Conservation (phyloP, 2,113 vertebrate genomes). For the Garra rufa region DNA sequence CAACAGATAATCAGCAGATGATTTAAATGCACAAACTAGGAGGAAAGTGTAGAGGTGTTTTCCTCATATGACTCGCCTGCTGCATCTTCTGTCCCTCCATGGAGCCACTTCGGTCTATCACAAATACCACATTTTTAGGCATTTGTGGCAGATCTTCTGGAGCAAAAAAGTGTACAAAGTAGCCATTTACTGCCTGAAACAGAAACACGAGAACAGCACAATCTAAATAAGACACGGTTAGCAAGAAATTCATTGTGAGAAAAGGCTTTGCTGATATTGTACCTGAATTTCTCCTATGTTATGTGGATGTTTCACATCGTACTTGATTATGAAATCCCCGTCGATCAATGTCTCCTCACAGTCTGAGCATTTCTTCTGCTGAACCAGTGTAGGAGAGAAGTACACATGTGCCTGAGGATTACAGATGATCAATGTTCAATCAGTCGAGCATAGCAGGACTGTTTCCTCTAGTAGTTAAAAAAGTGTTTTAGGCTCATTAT, state of each 20-base stretch:
- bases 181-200: constrained; percentile 78
- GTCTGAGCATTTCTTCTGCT: constrained; percentile 84
- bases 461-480: not conserved
- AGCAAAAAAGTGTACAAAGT: constrained; percentile 82
- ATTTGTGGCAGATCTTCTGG: constrained; percentile 68
- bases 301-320: constrained; percentile 83
- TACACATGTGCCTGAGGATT: constrained; percentile 69
- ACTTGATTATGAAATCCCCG: constrained; percentile 87
- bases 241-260: not conserved
- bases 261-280: not conserved
- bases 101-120: constrained; percentile 77
- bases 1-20: constrained; percentile 3
- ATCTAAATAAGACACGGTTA: not conserved
- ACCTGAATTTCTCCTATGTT: constrained; percentile 86
- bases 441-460: not conserved
- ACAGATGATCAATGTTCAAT: not conserved
- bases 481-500: not conserved
- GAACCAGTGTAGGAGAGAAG: constrained; percentile 76
- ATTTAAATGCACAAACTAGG: not conserved
- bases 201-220: not conserved
- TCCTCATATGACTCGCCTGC: constrained; percentile 63
- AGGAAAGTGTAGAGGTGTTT: not conserved
- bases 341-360: constrained; percentile 83
- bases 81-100: constrained; percentile 67
- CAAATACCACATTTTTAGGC: constrained; percentile 78